phyloP scores from a whole-genome alignment of 1,140 invertebrate genomes.

The honey bee (Apis mellifera) region Amel_HAv3.1 CM009936.2:7270001-7270500 shows the following conservation, averaged over 20 bases:
- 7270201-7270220: constrained; percentile 49
- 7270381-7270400: constrained; percentile 2
- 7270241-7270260: constrained; percentile 78
- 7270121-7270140: constrained; percentile 20
- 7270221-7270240: constrained; percentile 63
- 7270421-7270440: background rate
- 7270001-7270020: constrained; percentile 53
- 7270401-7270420: background rate
- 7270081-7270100: constrained; percentile 38
- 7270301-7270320: constrained; percentile 26
- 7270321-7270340: background rate
- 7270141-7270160: constrained; percentile 42
- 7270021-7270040: constrained; percentile 57
- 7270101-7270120: background rate
- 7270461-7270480: background rate
- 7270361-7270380: constrained; percentile 22
- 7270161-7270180: constrained; percentile 57
- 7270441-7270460: background rate
- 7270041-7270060: constrained; percentile 68
- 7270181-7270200: constrained; percentile 53
- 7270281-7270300: constrained; percentile 62
- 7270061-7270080: constrained; percentile 65
- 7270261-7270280: constrained; percentile 68
- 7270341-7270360: constrained; percentile 8
- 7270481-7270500: background rate